Percentiles rank a stretch among this genome's conserved stretches.
Evolutionary conservation across 2,888 invertebrate species (phyloP).

Genomic region (Polydrusus pterygomalis): DNA sequence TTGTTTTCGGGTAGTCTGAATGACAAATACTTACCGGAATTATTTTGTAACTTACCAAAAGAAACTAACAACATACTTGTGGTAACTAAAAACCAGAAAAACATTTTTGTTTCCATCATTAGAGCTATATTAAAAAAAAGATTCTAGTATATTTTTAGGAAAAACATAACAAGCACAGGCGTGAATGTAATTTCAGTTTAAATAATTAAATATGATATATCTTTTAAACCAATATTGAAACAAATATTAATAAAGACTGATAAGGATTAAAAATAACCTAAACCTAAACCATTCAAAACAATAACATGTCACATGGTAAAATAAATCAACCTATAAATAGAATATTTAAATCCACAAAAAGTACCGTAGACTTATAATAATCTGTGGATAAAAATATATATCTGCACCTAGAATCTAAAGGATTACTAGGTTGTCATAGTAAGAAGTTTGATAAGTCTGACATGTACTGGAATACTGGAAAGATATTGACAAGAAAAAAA

Average conservation of each 20-base stretch:
- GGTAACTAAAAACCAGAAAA: neutral
- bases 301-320: neutral
- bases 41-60: constrained; percentile 1
- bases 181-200: neutral
- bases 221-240: neutral
- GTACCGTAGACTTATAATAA: neutral
- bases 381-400: neutral
- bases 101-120: neutral
- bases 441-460: too few species aligned
- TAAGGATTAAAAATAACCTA: neutral
- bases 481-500: too few species aligned
- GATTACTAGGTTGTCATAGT: too few species aligned
- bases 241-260: neutral
- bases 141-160: too few species aligned
- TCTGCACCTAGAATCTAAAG: too few species aligned
- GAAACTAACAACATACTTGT: neutral
- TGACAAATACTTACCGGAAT: too few species aligned
- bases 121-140: neutral
- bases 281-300: neutral
- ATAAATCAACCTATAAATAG: constrained; percentile 1
- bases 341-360: neutral
- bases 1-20: too few species aligned
- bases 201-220: neutral
- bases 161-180: too few species aligned
- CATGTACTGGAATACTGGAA: too few species aligned